Percentiles rank a stretch among this genome's conserved stretches.
phyloP scores from a whole-genome alignment of 2,113 vertebrate genomes.

The Onychostruthus taczanowskii region DNA sequence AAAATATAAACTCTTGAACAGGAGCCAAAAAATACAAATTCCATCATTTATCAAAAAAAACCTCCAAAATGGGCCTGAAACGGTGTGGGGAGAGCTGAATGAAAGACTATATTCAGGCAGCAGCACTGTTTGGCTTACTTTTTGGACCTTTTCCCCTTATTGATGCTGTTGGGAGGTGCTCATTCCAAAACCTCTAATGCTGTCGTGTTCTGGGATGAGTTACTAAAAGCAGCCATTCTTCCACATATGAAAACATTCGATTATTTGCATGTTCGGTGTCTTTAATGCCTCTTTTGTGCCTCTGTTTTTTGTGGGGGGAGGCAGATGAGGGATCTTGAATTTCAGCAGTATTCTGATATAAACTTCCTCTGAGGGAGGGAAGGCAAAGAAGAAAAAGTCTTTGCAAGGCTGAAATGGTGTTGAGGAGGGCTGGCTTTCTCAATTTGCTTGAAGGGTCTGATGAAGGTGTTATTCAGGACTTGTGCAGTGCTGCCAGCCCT shows the following conservation, averaged over 20 bases:
- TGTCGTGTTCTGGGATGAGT: slow-evolving; percentile 51
- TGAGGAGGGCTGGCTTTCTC: not conserved
- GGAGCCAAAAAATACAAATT: slow-evolving; percentile 52
- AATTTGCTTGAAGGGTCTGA: not conserved
- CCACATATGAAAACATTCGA: slow-evolving; percentile 39
- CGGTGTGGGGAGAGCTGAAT: slow-evolving; percentile 1
- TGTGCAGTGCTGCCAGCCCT: not conserved
- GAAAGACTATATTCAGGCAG: slow-evolving; percentile 67
- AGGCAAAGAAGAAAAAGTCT: slow-evolving; percentile 22
- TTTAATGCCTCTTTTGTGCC: slow-evolving; percentile 59
- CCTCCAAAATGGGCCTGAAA: slow-evolving; percentile 26
- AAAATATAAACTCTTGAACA: slow-evolving; percentile 52
- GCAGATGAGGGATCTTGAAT: slow-evolving; percentile 37
- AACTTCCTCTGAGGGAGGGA: not conserved
- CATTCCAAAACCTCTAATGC: slow-evolving; percentile 59
- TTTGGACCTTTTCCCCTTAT: slow-evolving; percentile 67
- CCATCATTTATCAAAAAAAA: slow-evolving; percentile 62
- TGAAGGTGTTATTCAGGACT: slow-evolving; percentile 35
- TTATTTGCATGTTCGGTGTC: slow-evolving; percentile 45
- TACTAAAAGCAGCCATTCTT: slow-evolving; percentile 67
- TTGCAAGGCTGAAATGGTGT: not conserved
- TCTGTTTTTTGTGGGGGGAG: not conserved
- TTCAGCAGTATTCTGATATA: slow-evolving; percentile 54
- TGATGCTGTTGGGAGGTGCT: slow-evolving; percentile 61
- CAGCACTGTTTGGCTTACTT: slow-evolving; percentile 60